phyloP scores from a whole-genome alignment of 2,888 invertebrate genomes.

The Nemapogon koenigi region DNA sequence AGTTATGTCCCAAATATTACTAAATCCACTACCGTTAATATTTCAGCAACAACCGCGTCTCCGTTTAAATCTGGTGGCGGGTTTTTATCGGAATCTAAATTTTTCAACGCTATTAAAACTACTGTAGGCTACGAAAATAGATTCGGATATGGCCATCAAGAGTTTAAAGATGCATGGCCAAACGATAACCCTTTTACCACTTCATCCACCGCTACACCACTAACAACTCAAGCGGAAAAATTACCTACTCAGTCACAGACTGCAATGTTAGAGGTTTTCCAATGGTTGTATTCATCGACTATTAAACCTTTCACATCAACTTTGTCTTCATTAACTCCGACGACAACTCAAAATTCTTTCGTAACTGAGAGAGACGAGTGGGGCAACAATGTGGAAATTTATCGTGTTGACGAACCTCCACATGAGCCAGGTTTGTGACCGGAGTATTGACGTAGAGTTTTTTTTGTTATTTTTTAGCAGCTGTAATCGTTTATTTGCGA shows the following conservation, averaged over 20 bases:
- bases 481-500: neutral
- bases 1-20: neutral
- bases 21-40: constrained; percentile 31
- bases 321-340: constrained; percentile 39
- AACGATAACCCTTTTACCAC: constrained; percentile 58
- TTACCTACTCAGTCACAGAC: constrained; percentile 51
- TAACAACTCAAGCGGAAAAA: constrained; percentile 49
- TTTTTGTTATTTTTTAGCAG: constrained; percentile 21
- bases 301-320: constrained; percentile 51
- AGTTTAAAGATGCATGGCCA: constrained; percentile 50
- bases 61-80: constrained; percentile 53
- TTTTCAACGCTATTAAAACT: constrained; percentile 56
- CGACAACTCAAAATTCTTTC: constrained; percentile 36
- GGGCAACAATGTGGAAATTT: constrained; percentile 55
- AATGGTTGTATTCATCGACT: constrained; percentile 56
- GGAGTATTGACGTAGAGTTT: constrained; percentile 47
- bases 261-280: constrained; percentile 59
- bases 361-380: constrained; percentile 50
- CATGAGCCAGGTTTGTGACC: constrained; percentile 61
- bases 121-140: constrained; percentile 54
- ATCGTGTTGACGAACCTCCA: constrained; percentile 61
- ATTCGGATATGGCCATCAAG: constrained; percentile 38
- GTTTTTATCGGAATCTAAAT: constrained; percentile 51
- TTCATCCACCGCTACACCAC: constrained; percentile 40
- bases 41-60: constrained; percentile 56